phyloP scores from a whole-genome alignment of 2,113 vertebrate species.

The Morphnarchus princeps region DNA sequence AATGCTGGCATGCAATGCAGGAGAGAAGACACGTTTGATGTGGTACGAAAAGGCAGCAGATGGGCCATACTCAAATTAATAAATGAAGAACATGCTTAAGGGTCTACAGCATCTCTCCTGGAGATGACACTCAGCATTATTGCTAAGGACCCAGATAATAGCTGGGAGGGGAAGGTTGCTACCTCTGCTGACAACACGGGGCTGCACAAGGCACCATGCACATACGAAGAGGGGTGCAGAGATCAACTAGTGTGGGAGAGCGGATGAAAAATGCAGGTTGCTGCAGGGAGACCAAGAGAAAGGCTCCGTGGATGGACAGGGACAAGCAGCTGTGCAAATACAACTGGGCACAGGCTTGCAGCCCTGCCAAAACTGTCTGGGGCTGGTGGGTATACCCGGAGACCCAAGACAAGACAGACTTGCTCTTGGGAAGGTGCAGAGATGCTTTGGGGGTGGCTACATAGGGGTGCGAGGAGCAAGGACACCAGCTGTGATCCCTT shows the following conservation, averaged over 20 bases:
- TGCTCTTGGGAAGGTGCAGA: not conserved
- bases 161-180: not conserved
- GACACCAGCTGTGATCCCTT: not conserved
- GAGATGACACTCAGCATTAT: not conserved
- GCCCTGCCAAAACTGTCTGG: not conserved
- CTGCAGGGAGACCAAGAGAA: not conserved
- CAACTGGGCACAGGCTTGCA: not conserved
- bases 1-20: not conserved
- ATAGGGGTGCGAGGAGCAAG: not conserved
- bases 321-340: not conserved
- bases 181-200: not conserved
- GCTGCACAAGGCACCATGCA: not conserved
- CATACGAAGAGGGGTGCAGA: fast-evolving
- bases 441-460: no score
- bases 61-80: not conserved
- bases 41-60: not conserved
- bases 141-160: not conserved
- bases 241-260: not conserved
- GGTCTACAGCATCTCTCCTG: not conserved
- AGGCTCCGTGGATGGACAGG: not conserved
- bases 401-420: not conserved
- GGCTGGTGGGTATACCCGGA: not conserved
- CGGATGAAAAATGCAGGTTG: not conserved
- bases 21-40: not conserved
- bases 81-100: not conserved